phyloP scores from a whole-genome alignment of 2,797 vertebrate genomes.

The Crypturellus tataupa region DNA sequence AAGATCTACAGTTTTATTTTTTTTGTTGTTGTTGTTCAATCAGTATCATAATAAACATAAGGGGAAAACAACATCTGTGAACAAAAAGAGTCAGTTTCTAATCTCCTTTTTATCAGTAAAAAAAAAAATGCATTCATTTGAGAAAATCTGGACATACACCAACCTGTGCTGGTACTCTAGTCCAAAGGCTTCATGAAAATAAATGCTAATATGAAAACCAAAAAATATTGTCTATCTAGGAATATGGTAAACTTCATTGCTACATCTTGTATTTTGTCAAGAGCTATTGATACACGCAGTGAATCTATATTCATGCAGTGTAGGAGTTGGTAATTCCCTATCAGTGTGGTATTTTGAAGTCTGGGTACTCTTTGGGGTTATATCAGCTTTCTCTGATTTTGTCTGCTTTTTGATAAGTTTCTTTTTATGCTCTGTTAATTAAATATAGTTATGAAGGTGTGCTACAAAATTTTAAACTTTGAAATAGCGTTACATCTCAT shows the following conservation, averaged over 20 bases:
- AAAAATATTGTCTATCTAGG: not conserved
- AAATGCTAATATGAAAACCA: not conserved
- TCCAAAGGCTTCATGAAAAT: not conserved
- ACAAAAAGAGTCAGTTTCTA: not conserved
- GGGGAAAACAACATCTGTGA: not conserved
- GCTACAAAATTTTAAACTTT: not conserved
- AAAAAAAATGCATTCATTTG: not conserved
- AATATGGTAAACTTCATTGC: not conserved
- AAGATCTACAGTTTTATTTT: not conserved
- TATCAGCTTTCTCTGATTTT: not conserved
- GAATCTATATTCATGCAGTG: not conserved
- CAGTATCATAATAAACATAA: not conserved
- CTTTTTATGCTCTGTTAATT: not conserved
- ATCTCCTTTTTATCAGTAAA: not conserved
- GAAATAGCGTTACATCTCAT: not conserved
- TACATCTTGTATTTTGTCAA: not conserved
- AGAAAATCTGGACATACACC: not conserved
- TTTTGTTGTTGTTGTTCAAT: not conserved
- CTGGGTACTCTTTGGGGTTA: not conserved
- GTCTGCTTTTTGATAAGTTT: not conserved
- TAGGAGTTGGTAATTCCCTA: not conserved
- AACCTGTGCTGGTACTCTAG: not conserved
- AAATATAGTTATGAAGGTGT: not conserved
- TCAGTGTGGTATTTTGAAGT: not conserved
- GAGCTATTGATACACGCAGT: not conserved